A percentile compares a stretch with the other conserved stretches of the same genome.
Evolutionary conservation across 2,113 vertebrate species (phyloP).

Genomic region (Bungarus multicinctus): DNA sequence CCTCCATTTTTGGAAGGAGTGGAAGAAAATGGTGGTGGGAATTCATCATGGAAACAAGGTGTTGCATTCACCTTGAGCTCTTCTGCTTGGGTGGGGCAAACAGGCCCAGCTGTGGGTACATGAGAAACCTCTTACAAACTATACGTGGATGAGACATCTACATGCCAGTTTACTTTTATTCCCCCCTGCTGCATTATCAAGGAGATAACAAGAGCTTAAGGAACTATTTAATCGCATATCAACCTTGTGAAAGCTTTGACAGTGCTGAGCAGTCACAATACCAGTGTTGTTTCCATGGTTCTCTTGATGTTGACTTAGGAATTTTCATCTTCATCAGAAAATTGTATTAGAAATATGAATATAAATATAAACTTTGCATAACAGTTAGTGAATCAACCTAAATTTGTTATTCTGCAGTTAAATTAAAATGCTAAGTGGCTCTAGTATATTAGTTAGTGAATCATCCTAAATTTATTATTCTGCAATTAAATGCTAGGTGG

Average conservation of each 20-base stretch:
- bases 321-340: neutral
- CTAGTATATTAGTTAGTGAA: neutral
- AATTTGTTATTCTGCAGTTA: neutral
- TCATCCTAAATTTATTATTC: neutral
- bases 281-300: neutral
- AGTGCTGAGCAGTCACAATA: neutral
- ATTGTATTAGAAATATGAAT: neutral
- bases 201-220: neutral
- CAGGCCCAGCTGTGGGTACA: neutral
- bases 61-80: neutral
- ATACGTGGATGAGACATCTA: neutral
- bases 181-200: neutral
- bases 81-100: neutral
- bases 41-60: neutral
- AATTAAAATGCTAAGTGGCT: neutral
- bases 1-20: neutral
- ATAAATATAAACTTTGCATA: neutral
- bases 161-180: neutral
- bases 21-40: neutral
- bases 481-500: neutral
- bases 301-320: neutral
- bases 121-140: neutral
- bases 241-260: neutral
- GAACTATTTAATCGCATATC: neutral
- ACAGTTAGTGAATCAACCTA: neutral